phyloP scores from a whole-genome alignment of 2,888 invertebrate species.

The Andrena chrysosceles region DNA sequence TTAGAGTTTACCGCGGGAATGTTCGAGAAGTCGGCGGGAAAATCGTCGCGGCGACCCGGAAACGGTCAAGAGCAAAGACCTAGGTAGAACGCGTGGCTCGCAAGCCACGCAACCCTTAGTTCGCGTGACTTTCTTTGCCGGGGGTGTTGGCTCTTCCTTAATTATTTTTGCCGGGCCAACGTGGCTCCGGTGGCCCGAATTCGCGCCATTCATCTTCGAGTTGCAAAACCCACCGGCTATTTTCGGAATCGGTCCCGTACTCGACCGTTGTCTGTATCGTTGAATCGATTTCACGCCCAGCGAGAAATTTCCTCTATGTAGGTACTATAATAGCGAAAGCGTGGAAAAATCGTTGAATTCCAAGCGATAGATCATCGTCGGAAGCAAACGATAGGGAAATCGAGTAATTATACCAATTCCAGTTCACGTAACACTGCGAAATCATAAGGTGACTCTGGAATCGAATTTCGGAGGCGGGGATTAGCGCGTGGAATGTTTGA shows the following conservation, averaged over 20 bases:
- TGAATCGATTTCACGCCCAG: not conserved
- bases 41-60: constrained; percentile 67
- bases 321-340: not conserved
- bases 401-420: not conserved
- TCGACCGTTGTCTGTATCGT: not conserved
- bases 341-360: not conserved
- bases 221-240: constrained; percentile 56
- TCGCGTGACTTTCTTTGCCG: constrained; percentile 33
- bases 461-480: too few relatives aligned
- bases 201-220: constrained; percentile 72
- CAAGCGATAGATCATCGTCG: not conserved
- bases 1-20: not conserved
- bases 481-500: not conserved
- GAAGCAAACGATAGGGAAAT: not conserved
- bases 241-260: constrained; percentile 32
- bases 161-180: constrained; percentile 56
- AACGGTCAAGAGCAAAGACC: constrained; percentile 82
- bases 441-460: not conserved
- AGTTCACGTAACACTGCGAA: not conserved
- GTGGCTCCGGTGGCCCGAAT: constrained; percentile 66
- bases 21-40: not conserved
- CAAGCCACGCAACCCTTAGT: constrained; percentile 68
- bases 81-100: constrained; percentile 75
- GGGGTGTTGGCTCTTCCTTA: constrained; percentile 36
- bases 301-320: not conserved